Evolutionary conservation across 2,113 vertebrate genomes (phyloP), one percentile per base, ranked within the genome.

Genomic region (Phodopus roborovskii): DNA sequence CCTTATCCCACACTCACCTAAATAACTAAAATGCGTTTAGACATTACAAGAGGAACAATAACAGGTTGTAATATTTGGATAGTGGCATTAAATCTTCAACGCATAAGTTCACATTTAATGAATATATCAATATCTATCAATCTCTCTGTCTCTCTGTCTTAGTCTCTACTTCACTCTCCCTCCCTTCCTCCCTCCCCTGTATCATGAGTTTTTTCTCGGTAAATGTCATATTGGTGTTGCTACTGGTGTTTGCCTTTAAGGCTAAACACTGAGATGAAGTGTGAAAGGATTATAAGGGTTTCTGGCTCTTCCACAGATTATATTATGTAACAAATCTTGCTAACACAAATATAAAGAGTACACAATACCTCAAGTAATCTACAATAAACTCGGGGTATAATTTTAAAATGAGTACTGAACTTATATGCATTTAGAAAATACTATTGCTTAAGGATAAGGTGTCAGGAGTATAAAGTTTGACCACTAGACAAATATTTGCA

Each of bases 381-480:
- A 56, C 3, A 28, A 3, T n/a, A n/a, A n/a, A n/a, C n/a, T 45
- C 70, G 90, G 24, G 66, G 73, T 22, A 62, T 53, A 39, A 88
- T 36, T 53, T 86, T 53, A 36, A 91, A 73, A n/a, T 53, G 45
- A 53, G 71, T 13, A 30, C 4, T 66, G 39, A 45, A 56, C 9
- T 71, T 81, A 45, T 15, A 33, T 30, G 4, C 45, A 42, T 50
- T 66, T 92, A 71, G 53, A 73, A 71, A 84, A 56, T 22, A 68
- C 42, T 39, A 83, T 71, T 45, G 7, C 39, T 83, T 60, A 84
- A 62, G 42, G 73, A 58, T 86, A n/a, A 96, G 70, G 30, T 42
- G 53, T 42, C 20, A 74, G 1, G 6, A 62, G 88, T 79, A 30
- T 45, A 68, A 83, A 70, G 19, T 9, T 60, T 74, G 10, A 22